Percentiles rank a stretch among this genome's conserved stretches.
These are phyloP conservation scores for Cryptocheilus praepositus DNA, from an alignment of 2,888 invertebrate species.

Conservation along the genomic window DNA sequence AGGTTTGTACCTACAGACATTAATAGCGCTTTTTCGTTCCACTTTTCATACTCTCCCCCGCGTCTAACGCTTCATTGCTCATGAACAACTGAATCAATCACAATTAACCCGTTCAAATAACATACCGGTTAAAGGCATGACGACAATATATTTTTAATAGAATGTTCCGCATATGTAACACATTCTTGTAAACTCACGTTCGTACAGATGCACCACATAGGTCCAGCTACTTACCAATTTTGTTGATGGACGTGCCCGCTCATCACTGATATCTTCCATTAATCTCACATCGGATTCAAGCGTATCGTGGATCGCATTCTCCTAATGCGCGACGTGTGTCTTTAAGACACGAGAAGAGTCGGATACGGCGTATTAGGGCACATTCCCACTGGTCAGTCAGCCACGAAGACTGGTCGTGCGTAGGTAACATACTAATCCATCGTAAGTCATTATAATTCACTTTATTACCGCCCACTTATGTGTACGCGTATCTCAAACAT, in stretches of 20 bases:
- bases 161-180: too few relatives aligned
- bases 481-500: slow-evolving; percentile 11
- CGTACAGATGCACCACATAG: too few relatives aligned
- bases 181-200: too few relatives aligned
- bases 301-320: slow-evolving; percentile 51
- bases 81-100: slow-evolving; percentile 25
- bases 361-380: slow-evolving; percentile 61
- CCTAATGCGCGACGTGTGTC: slow-evolving; percentile 54
- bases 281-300: slow-evolving; percentile 54
- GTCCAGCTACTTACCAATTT: slow-evolving; percentile 44
- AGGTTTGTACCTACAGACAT: slow-evolving; percentile 48
- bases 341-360: slow-evolving; percentile 57
- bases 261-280: slow-evolving; percentile 58
- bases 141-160: too few relatives aligned
- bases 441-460: slow-evolving; percentile 61
- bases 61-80: slow-evolving; percentile 35
- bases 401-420: slow-evolving; percentile 49
- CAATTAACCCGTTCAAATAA: neutral
- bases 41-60: slow-evolving; percentile 26
- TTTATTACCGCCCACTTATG: slow-evolving; percentile 53
- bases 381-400: slow-evolving; percentile 63
- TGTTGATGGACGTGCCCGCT: slow-evolving; percentile 57
- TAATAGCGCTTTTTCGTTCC: slow-evolving; percentile 41
- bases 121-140: too few relatives aligned
- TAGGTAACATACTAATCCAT: slow-evolving; percentile 63